Base-by-base conservation (phyloP, 2,888 invertebrate species). In the Hydroisotoma schaefferi region DNA sequence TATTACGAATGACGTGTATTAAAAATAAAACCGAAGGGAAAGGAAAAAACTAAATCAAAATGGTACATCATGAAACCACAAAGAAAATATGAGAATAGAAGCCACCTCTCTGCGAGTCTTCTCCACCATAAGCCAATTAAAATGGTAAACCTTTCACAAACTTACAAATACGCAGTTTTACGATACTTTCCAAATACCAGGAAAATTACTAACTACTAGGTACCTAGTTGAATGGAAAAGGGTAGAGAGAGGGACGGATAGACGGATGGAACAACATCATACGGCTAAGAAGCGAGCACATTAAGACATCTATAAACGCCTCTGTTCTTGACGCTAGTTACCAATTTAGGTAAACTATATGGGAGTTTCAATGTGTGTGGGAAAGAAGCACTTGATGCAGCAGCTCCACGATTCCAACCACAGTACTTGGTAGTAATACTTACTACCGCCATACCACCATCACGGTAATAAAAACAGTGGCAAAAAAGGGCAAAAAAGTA, bases 391-490 rank as follows among this genome's bases (percentile, higher is more conserved):
- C 23, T 46, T 46, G n/a, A n/a, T n/a, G n/a, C n/a, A n/a, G n/a
- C n/a, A n/a, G n/a, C n/a, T n/a, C n/a, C n/a, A n/a, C n/a, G n/a
- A n/a, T n/a, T n/a, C n/a, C n/a, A n/a, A n/a, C n/a, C n/a, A n/a
- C n/a, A n/a, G n/a, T n/a, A n/a, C n/a, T n/a, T n/a, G 23, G 26
- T 44, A 47, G 18, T n/a, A 47, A 25, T 47, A 47, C 10, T 15
- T 15, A 33, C 10, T 25, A n/a, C 47, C 15, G 8, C 8, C n/a
- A n/a, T n/a, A n/a, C n/a, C n/a, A n/a, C n/a, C n/a, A 37, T 20
- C 2, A 15, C n/a, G 23, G 47, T 38, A 59, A 48, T 48, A 48
- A 54, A 53, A 47, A 54, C 33, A 27, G 23, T 27, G 33, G 58
- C 18, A 44, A 37, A 29, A 29, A 29, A 18, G 59, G 27, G 15